These are phyloP conservation scores for Lycodopsis pacificus DNA, from an alignment of 2,797 vertebrate species.

Conservation along the genomic window DNA sequence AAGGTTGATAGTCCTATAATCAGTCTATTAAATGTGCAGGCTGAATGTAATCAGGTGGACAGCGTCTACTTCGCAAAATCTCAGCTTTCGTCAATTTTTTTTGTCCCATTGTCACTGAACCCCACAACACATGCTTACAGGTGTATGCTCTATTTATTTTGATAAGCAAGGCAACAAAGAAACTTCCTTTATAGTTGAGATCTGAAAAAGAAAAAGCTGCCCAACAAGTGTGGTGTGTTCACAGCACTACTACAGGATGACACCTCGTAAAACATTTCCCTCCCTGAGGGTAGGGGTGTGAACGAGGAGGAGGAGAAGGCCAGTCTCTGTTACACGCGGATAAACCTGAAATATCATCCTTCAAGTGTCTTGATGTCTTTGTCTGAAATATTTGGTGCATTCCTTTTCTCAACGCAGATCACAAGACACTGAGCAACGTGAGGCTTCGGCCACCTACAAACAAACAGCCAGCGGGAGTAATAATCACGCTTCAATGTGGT, in stretches of 20 bases:
- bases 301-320: conserved; percentile 9
- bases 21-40: background rate
- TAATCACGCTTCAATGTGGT: conserved; percentile 37
- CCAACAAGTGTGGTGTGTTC: conserved; percentile 6
- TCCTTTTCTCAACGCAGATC: conserved; percentile 22
- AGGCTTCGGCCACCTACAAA: conserved; percentile 51
- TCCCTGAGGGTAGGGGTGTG: background rate
- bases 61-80: background rate
- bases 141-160: background rate
- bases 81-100: background rate
- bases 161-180: background rate
- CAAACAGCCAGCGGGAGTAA: conserved; percentile 44
- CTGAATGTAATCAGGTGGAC: background rate
- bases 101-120: background rate
- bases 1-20: background rate
- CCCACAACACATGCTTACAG: background rate
- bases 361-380: conserved; percentile 14
- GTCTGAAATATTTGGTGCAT: conserved; percentile 16
- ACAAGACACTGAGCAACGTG: conserved; percentile 27
- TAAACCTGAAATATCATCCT: conserved; percentile 20
- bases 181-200: background rate
- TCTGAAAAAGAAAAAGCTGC: background rate
- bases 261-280: conserved; percentile 45
- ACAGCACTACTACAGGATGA: conserved; percentile 2
- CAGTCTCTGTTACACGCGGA: conserved; percentile 11